Conservation (phyloP, 1,140 invertebrate genomes). For the Orchesella cincta region DNA sequence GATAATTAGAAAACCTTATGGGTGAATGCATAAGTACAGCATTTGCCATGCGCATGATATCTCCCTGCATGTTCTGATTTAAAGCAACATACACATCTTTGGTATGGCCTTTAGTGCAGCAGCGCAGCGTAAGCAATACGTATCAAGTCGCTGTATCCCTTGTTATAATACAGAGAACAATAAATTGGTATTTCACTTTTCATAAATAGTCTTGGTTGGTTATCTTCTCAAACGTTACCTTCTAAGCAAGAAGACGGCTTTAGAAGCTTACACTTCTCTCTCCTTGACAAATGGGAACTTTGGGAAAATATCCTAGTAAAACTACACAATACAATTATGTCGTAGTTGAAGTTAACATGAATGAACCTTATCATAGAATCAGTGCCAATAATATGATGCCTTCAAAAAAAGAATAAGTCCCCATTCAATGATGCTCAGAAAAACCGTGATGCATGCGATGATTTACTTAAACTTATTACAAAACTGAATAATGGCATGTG, state of each 20-base stretch:
- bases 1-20: too few relatives aligned
- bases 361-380: not conserved
- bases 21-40: too few relatives aligned
- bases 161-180: not conserved
- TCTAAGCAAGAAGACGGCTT: not conserved
- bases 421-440: not conserved
- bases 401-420: not conserved
- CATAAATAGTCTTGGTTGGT: not conserved
- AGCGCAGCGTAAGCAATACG: too few relatives aligned
- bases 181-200: too few relatives aligned
- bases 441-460: not conserved
- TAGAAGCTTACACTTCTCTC: not conserved
- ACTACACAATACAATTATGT: too few relatives aligned
- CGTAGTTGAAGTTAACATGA: not conserved
- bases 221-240: not conserved
- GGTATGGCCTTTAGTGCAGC: too few relatives aligned
- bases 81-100: too few relatives aligned
- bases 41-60: too few relatives aligned
- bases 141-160: not conserved
- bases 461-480: not conserved
- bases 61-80: too few relatives aligned
- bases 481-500: not conserved
- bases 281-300: constrained; percentile 4
- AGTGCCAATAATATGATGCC: not conserved
- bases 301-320: too few relatives aligned